Percentiles rank a stretch among this genome's conserved stretches.
phyloP scores from a whole-genome alignment of 1,140 invertebrate genomes.

The Phthorimaea operculella region DNA sequence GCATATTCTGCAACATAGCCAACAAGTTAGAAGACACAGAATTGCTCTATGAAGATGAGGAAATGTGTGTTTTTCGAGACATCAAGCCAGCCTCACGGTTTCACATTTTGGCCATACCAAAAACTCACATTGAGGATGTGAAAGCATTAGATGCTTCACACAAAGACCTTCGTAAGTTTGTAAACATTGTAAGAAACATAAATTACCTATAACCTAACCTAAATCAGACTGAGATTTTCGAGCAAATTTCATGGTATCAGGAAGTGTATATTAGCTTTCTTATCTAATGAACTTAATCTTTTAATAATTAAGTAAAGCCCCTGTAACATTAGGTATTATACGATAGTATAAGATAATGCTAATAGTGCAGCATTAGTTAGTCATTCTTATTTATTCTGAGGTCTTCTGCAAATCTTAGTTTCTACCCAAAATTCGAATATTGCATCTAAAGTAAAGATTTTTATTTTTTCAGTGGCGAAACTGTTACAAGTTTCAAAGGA shows the following conservation, averaged over 20 bases:
- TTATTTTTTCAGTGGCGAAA: conserved; percentile 32
- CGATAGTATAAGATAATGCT: no score
- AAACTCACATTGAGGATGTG: conserved; percentile 79
- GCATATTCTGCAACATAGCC: conserved; percentile 80
- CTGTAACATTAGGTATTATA: no score
- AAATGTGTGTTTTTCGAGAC: conserved; percentile 83
- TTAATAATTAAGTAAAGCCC: no score
- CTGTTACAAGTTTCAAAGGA: conserved; percentile 71
- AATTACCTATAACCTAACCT: not conserved
- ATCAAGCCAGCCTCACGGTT: conserved; percentile 83
- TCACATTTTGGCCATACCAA: conserved; percentile 85
- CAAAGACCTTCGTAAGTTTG: conserved; percentile 72
- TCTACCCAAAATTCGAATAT: no score
- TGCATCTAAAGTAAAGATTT: no score
- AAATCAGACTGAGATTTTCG: no score
- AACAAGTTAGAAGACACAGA: conserved; percentile 68
- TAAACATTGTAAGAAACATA: not conserved
- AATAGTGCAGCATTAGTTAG: no score
- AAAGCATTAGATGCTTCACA: conserved; percentile 75
- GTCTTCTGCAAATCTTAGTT: no score
- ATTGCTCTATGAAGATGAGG: conserved; percentile 77
- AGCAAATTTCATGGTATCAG: no score
- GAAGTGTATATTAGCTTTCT: no score
- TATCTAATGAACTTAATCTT: no score
- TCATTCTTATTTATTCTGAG: no score